Percentiles rank a stretch among this genome's conserved stretches.
Evolutionary conservation across 2,113 vertebrate species (phyloP).

Genomic region (Gasterosteus aculeatus): DNA sequence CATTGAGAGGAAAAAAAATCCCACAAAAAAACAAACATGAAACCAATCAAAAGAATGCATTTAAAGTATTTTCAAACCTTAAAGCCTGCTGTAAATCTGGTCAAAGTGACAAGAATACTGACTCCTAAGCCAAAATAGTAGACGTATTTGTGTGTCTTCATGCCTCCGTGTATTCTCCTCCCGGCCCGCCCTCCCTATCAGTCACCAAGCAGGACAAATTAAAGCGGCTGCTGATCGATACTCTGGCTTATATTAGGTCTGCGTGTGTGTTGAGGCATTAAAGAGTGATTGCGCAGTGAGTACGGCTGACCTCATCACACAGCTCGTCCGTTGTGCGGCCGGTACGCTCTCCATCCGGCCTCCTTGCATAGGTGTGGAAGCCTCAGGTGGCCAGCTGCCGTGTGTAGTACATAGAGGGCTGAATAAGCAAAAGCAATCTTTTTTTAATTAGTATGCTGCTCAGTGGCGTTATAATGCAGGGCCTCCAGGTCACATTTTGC

Average conservation of each 20-base stretch:
- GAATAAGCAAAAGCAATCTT: constrained; percentile 49
- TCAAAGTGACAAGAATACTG: constrained; percentile 16
- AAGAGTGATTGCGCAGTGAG: constrained; percentile 17
- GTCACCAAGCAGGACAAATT: constrained; percentile 36
- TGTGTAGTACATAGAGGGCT: constrained; percentile 20
- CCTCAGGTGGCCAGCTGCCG: not conserved
- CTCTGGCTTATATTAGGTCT: constrained; percentile 19
- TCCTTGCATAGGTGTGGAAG: constrained; percentile 8
- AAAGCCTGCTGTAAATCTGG: not conserved
- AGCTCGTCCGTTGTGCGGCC: not conserved
- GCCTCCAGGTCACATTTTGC: constrained; percentile 48
- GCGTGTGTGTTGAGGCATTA: constrained; percentile 52
- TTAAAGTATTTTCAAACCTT: not conserved
- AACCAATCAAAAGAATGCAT: not conserved
- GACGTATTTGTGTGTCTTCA: not conserved
- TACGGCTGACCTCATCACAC: constrained; percentile 16
- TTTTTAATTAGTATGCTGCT: constrained; percentile 52
- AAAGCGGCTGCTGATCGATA: constrained; percentile 61
- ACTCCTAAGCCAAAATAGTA: not conserved
- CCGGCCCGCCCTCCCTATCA: constrained; percentile 1
- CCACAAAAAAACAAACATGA: too few relatives aligned
- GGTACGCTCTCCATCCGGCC: constrained; percentile 29
- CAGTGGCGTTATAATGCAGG: constrained; percentile 19
- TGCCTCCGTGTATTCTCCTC: not conserved
- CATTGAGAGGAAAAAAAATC: not conserved